phyloP scores from a whole-genome alignment of 2,888 invertebrate species.

The Prosapia bicincta region DNA sequence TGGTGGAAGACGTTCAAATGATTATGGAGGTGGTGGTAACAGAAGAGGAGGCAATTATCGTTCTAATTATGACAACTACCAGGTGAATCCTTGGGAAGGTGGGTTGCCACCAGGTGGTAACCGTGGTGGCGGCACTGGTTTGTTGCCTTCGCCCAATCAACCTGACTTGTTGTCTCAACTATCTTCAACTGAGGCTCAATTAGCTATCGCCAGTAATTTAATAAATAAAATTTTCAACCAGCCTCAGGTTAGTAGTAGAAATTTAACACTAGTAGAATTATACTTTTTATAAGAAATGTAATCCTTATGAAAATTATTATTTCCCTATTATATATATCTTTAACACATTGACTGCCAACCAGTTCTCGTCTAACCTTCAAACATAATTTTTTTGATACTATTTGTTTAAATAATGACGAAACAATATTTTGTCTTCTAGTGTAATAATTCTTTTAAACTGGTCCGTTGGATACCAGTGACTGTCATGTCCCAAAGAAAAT shows the following conservation, averaged over 20 bases:
- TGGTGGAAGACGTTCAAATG: slow-evolving; percentile 7
- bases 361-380: no score
- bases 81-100: slow-evolving; percentile 27
- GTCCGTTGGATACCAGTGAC: no score
- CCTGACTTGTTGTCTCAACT: slow-evolving; percentile 22
- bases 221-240: slow-evolving; percentile 25
- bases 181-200: slow-evolving; percentile 26
- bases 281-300: no score
- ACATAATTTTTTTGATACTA: no score
- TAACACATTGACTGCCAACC: no score
- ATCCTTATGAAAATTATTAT: no score
- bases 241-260: slow-evolving; percentile 11
- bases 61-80: slow-evolving; percentile 7
- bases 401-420: no score
- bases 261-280: no score
- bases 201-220: slow-evolving; percentile 26
- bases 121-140: slow-evolving; percentile 6
- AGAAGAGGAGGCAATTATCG: slow-evolving; percentile 6
- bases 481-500: no score
- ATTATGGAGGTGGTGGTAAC: slow-evolving; percentile 22
- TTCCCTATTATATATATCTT: background rate
- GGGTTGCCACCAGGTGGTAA: slow-evolving; percentile 21
- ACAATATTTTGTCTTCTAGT: no score
- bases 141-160: slow-evolving; percentile 16
- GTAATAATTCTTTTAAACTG: no score